phyloP scores from a whole-genome alignment of 2,888 invertebrate species.

The Adineta ricciae region DNA sequence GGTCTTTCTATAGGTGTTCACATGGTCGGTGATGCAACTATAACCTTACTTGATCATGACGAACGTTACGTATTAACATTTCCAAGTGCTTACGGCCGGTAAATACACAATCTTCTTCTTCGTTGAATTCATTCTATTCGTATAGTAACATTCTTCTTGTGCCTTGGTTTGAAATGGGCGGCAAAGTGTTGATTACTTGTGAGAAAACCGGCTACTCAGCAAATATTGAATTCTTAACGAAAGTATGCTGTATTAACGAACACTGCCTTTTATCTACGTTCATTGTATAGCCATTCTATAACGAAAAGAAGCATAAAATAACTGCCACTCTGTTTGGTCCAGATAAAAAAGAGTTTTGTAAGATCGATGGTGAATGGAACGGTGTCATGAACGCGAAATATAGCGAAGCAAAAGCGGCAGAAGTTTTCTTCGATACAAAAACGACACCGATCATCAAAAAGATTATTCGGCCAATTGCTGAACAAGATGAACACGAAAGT shows the following conservation, averaged over 20 bases:
- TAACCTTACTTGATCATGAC: slow-evolving; percentile 73
- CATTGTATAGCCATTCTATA: slow-evolving; percentile 72
- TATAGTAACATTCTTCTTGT: slow-evolving; percentile 74
- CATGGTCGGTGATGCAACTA: slow-evolving; percentile 84
- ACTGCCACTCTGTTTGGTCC: slow-evolving; percentile 66
- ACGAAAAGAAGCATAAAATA: slow-evolving; percentile 81
- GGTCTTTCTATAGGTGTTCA: slow-evolving; percentile 79
- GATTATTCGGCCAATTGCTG: slow-evolving; percentile 70
- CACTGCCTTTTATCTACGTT: too few relatives aligned
- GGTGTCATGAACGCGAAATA: slow-evolving; percentile 67
- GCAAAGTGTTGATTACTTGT: slow-evolving; percentile 76
- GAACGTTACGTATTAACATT: slow-evolving; percentile 92
- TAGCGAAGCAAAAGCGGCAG: slow-evolving; percentile 55
- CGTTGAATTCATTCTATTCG: background rate
- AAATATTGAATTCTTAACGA: slow-evolving; percentile 85
- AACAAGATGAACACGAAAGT: slow-evolving; percentile 77
- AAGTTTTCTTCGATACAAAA: slow-evolving; percentile 62
- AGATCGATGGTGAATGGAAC: slow-evolving; percentile 91
- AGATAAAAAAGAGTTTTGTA: slow-evolving; percentile 73
- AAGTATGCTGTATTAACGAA: slow-evolving; percentile 50
- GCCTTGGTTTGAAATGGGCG: slow-evolving; percentile 97
- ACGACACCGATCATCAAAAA: slow-evolving; percentile 74
- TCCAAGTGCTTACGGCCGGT: slow-evolving; percentile 88
- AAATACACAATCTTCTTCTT: background rate
- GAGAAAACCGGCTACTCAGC: slow-evolving; percentile 84